phyloP scores from a whole-genome alignment of 1,140 invertebrate genomes.

The Drosophila sp. region DNA sequence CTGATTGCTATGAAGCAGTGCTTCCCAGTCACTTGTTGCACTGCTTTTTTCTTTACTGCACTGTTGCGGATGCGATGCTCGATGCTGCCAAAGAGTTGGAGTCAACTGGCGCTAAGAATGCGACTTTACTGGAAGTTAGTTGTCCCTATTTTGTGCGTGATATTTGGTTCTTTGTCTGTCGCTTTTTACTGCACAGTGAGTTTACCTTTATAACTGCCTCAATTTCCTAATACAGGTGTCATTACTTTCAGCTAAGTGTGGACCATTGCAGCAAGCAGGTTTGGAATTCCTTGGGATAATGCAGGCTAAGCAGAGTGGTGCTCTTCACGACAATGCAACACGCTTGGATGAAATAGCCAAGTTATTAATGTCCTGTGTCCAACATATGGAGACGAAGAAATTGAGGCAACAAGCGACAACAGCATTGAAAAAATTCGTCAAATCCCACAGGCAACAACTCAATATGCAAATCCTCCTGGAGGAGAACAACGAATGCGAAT shows the following conservation, averaged over 20 bases:
- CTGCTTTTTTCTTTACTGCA: conserved; percentile 60
- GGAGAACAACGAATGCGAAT: conserved; percentile 49
- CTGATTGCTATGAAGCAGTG: conserved; percentile 46
- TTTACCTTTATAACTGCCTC: too few relatives aligned
- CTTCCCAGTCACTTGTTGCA: conserved; percentile 47
- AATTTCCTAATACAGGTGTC: too few relatives aligned
- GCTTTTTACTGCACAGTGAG: conserved; percentile 54
- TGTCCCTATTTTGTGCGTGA: conserved; percentile 58
- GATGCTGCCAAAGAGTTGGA: conserved; percentile 28
- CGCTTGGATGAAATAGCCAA: conserved; percentile 61
- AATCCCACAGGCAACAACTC: conserved; percentile 23
- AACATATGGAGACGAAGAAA: conserved; percentile 11
- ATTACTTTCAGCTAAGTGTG: conserved; percentile 35
- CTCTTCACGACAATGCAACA: background rate
- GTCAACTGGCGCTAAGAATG: background rate
- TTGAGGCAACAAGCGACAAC: conserved; percentile 13
- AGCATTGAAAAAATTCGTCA: conserved; percentile 26
- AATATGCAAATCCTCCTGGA: conserved; percentile 47
- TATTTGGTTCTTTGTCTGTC: conserved; percentile 62
- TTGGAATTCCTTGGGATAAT: conserved; percentile 49
- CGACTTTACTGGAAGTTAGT: conserved; percentile 3
- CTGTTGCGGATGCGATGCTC: conserved; percentile 58
- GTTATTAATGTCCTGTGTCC: conserved; percentile 36
- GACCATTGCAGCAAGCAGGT: conserved; percentile 44
- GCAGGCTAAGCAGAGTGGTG: conserved; percentile 28